Percentiles rank a stretch among this genome's conserved stretches.
Evolutionary conservation across 2,888 invertebrate genomes (phyloP).

Genomic region (Gonocerus acuteangulatus): DNA sequence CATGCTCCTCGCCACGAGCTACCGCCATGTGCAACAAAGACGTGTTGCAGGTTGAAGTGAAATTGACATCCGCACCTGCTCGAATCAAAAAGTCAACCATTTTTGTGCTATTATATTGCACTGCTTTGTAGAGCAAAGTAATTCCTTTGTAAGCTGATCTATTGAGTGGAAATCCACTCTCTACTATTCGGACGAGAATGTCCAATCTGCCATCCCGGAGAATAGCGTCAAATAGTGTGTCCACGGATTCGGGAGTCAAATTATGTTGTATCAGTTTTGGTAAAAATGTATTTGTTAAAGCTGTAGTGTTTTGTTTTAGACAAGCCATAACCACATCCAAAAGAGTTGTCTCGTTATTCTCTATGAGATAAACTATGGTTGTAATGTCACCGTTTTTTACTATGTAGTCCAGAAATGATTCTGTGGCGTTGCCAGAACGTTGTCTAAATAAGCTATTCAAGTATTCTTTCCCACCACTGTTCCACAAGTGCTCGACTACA

Average conservation of each 20-base stretch:
- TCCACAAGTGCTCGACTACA: neutral
- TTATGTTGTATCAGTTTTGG: neutral
- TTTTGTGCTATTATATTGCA: neutral
- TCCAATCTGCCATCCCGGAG: neutral
- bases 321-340: neutral
- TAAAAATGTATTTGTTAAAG: neutral
- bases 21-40: neutral
- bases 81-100: neutral
- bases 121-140: neutral
- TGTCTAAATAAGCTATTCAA: neutral
- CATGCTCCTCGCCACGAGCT: neutral
- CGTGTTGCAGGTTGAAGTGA: neutral
- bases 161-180: neutral
- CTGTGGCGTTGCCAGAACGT: neutral
- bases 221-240: neutral
- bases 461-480: neutral
- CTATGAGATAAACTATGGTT: neutral
- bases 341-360: neutral
- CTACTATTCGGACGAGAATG: neutral
- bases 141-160: neutral
- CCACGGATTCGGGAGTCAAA: neutral
- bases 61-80: neutral
- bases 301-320: neutral
- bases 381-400: neutral
- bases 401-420: neutral